Percentiles rank a stretch among this genome's conserved stretches.
Conservation (phyloP, 2,888 invertebrate species). For the Papilio protenor region DNA sequence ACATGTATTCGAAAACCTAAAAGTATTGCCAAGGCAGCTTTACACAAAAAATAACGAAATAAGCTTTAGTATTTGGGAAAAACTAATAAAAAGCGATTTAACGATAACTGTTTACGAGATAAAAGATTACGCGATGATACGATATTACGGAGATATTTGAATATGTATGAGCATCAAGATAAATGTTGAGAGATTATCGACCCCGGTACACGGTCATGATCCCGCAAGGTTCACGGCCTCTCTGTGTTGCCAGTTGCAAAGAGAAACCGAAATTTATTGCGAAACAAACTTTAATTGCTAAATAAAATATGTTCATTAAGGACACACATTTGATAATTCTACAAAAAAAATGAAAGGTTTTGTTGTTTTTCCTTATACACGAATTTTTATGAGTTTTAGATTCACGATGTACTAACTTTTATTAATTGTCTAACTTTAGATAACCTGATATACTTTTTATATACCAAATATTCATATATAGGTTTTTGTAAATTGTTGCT, state of each 20-base stretch:
- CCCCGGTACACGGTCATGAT: constrained; percentile 39
- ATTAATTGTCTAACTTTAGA: too few species aligned
- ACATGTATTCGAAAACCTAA: background rate
- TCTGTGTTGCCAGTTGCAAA: constrained; percentile 46
- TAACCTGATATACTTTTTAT: too few species aligned
- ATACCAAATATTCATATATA: background rate
- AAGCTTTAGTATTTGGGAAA: background rate
- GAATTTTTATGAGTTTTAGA: too few species aligned
- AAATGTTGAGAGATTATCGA: constrained; percentile 39
- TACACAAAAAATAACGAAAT: background rate
- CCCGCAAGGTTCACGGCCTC: constrained; percentile 41
- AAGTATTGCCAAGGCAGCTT: background rate
- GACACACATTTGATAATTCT: background rate
- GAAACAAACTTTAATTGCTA: background rate
- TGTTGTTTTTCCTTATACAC: too few species aligned
- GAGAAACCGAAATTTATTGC: constrained; percentile 25
- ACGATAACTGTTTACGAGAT: background rate
- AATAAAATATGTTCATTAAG: background rate
- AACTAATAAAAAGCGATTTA: background rate
- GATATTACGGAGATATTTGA: constrained; percentile 6
- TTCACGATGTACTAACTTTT: too few species aligned
- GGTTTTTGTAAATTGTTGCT: background rate
- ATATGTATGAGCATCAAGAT: constrained; percentile 19
- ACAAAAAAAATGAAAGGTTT: too few species aligned
- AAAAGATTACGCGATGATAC: constrained; percentile 16